Percentiles rank a stretch among this genome's conserved stretches.
Evolutionary conservation across 2,113 vertebrate species (phyloP).

Genomic region (Hucho hucho): DNA sequence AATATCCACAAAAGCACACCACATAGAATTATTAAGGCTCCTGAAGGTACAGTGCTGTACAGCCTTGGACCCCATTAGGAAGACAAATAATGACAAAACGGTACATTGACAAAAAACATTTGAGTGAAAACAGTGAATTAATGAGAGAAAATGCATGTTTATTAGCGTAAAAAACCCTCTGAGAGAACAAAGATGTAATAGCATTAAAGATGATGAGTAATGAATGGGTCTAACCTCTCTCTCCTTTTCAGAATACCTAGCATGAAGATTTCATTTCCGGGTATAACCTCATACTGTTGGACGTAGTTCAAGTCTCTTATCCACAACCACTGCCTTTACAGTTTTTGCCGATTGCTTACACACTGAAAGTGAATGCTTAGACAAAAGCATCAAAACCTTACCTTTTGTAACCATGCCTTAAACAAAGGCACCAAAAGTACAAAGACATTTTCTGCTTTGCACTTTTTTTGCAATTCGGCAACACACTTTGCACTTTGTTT

Average conservation of each 20-base stretch:
- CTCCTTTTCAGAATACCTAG: not conserved
- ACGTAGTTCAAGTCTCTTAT: too few species aligned
- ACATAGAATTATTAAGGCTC: not conserved
- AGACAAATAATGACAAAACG: slow-evolving; percentile 13
- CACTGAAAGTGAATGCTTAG: too few species aligned
- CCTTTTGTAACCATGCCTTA: too few species aligned
- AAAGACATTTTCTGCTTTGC: too few species aligned
- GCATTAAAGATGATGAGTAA: not conserved
- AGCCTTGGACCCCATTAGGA: not conserved
- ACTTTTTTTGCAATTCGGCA: too few species aligned
- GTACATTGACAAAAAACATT: slow-evolving; percentile 2
- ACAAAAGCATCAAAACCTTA: too few species aligned
- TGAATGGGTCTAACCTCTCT: not conserved
- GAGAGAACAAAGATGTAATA: not conserved
- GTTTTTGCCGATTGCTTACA: too few species aligned
- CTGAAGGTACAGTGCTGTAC: not conserved
- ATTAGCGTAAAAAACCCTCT: not conserved
- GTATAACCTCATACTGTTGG: too few species aligned
- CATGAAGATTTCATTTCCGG: too few species aligned
- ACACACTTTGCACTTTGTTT: too few species aligned
- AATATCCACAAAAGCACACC: not conserved
- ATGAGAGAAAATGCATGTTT: not conserved
- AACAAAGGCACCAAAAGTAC: too few species aligned
- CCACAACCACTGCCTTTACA: too few species aligned
- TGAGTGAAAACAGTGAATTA: not conserved